Conservation (phyloP, 2,797 vertebrate genomes). For the Pangasius sanitwongsei region DNA sequence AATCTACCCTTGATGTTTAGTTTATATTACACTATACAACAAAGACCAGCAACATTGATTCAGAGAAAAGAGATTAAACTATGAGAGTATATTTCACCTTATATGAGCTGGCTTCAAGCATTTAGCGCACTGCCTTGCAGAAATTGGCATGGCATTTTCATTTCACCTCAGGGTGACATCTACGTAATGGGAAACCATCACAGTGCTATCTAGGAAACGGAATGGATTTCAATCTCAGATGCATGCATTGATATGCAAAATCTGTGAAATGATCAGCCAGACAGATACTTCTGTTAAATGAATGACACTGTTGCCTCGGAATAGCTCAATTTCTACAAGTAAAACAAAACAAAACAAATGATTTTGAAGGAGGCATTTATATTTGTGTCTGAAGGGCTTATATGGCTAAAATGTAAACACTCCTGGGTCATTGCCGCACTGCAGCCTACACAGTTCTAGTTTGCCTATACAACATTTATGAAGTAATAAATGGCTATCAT, state of each 20-base stretch:
- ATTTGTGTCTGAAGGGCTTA: slow-evolving; percentile 3
- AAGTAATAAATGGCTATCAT: slow-evolving; percentile 5
- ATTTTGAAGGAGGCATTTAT: slow-evolving; percentile 28
- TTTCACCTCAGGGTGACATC: slow-evolving; percentile 71
- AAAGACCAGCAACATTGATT: slow-evolving; percentile 17
- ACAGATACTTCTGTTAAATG: slow-evolving; percentile 53
- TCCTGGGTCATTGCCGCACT: not conserved
- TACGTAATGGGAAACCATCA: slow-evolving; percentile 74
- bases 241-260: slow-evolving; percentile 76
- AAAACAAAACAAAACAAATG: slow-evolving; percentile 40
- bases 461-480: slow-evolving; percentile 14
- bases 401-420: slow-evolving; percentile 10
- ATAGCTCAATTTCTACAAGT: slow-evolving; percentile 47
- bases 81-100: slow-evolving; percentile 53
- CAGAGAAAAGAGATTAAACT: slow-evolving; percentile 41
- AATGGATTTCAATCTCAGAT: slow-evolving; percentile 71
- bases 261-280: slow-evolving; percentile 54
- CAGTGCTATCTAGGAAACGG: slow-evolving; percentile 73
- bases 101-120: slow-evolving; percentile 52
- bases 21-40: not conserved
- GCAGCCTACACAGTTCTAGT: slow-evolving; percentile 1
- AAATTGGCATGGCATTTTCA: slow-evolving; percentile 73
- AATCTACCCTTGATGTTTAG: not conserved
- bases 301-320: slow-evolving; percentile 49
- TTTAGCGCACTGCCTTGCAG: slow-evolving; percentile 52